Base-by-base conservation (phyloP, 2,113 vertebrate genomes). In the Callospermophilus lateralis region DNA sequence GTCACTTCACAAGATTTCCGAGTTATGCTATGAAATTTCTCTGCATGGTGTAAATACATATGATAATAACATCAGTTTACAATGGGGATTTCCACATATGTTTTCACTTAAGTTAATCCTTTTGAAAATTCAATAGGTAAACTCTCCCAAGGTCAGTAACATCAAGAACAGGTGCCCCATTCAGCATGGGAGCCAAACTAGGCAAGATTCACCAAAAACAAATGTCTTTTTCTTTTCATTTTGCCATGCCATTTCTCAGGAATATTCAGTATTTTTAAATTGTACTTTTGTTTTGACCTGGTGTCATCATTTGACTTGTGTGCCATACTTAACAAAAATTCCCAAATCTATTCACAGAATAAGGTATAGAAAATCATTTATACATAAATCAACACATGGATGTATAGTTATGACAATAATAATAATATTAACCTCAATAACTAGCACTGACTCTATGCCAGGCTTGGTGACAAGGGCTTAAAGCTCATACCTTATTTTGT, bases 61-160 rank as follows among this genome's bases (percentile, higher is more conserved):
- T 2, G 32, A 87, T 17, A 58, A 45, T 39, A 68, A 68, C 42
- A 79, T 95, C 22, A 67, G 12, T 61, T 87, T 84, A 84, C 4
- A 72, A 34, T 2, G 24, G 22, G 6, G 32, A 7, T 83, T 78
- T 92, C 17, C 48, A 51, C 34, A 79, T 3, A 5, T 15, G 12
- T 63, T 93, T 91, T 94, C 22, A 86, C 17, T 85, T 28, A 87
- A 87, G 84, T 74, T 65, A 65, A 89, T 68, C 19, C 17, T 77
- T 45, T 68, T 13, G 24, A 65, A 88, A 11, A 80, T 26, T 86
- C 3, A 8, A 13, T 42, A 87, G 55, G 16, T 42, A 26, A 79
- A 94, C 70, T 48, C 24, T 28, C 16, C 8, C 6, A 58, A 53
- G 51, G 39, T 55, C 67, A 77, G 15, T 30, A 80, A n/a, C 67